Evolutionary conservation across 2,797 vertebrate genomes (phyloP).

Genomic region (Enteromius trimaculatus): DNA sequence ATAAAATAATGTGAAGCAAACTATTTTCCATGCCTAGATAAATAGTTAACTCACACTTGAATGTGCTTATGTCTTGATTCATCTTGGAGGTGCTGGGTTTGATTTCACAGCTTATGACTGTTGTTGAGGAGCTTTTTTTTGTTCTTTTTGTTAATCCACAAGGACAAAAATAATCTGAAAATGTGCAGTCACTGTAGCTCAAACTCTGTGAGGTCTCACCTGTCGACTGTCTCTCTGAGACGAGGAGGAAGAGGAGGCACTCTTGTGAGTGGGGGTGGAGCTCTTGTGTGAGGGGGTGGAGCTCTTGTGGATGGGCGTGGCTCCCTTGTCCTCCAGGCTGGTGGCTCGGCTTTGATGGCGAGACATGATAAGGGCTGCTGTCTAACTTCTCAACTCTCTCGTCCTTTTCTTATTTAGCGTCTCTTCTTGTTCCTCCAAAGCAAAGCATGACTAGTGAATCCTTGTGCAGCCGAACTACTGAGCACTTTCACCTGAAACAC

Average conservation of each 20-base stretch:
- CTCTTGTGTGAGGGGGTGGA: conserved; percentile 84
- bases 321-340: conserved; percentile 90
- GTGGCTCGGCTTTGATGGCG: conserved; percentile 81
- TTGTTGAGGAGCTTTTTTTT: not conserved
- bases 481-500: conserved; percentile 49
- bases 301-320: conserved; percentile 84
- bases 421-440: conserved; percentile 11
- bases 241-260: conserved; percentile 89
- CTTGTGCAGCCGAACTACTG: not conserved
- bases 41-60: not conserved
- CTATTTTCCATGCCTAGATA: not conserved
- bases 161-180: not conserved
- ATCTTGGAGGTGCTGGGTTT: not conserved
- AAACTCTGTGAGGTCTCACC: conserved; percentile 75
- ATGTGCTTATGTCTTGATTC: not conserved
- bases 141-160: not conserved
- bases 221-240: conserved; percentile 95
- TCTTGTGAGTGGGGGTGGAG: conserved; percentile 94
- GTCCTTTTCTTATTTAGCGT: conserved; percentile 2
- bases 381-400: conserved; percentile 6
- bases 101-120: not conserved
- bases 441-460: conserved; percentile 47
- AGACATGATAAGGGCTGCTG: conserved; percentile 69
- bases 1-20: not conserved
- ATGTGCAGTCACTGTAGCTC: not conserved